Evolutionary conservation across 92 coral and sea anemone species (phyloP).

Genomic region (Micromussa lordhowensis): DNA sequence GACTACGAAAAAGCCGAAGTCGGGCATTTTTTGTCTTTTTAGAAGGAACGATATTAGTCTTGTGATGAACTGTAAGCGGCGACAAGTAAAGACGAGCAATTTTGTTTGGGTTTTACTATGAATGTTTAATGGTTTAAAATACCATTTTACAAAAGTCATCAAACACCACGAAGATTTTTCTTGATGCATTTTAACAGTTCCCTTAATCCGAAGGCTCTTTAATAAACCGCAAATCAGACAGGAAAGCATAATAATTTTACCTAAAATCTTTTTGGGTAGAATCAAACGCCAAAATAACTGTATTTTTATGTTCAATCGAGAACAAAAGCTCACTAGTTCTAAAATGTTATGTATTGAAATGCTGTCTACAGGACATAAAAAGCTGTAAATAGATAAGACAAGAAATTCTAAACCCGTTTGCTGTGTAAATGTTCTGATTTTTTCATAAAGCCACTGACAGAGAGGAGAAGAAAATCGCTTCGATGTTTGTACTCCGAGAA

Average conservation of each 20-base stretch:
- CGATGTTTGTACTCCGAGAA: constrained; percentile 40
- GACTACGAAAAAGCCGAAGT: constrained; percentile 5
- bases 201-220: constrained; percentile 23
- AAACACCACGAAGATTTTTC: constrained; percentile 18
- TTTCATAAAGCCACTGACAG: constrained; percentile 1
- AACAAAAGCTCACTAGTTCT: constrained; percentile 12
- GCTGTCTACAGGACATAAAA: not conserved
- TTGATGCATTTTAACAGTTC: constrained; percentile 2
- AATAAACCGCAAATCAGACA: constrained; percentile 1
- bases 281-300: not conserved
- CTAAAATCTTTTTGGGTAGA: not conserved
- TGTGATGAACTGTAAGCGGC: not conserved
- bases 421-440: not conserved
- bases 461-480: constrained; percentile 31
- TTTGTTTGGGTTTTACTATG: constrained; percentile 37
- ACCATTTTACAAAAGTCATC: constrained; percentile 75
- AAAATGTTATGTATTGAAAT: not conserved
- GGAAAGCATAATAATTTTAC: too few relatives aligned
- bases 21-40: too few relatives aligned
- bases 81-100: not conserved
- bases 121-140: constrained; percentile 73
- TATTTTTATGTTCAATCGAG: constrained; percentile 1
- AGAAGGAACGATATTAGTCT: not conserved
- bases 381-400: not conserved
- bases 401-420: too few relatives aligned